These are phyloP conservation scores for Coregonus suidteri DNA, from an alignment of 2,797 vertebrate genomes.

Conservation along the genomic window DNA sequence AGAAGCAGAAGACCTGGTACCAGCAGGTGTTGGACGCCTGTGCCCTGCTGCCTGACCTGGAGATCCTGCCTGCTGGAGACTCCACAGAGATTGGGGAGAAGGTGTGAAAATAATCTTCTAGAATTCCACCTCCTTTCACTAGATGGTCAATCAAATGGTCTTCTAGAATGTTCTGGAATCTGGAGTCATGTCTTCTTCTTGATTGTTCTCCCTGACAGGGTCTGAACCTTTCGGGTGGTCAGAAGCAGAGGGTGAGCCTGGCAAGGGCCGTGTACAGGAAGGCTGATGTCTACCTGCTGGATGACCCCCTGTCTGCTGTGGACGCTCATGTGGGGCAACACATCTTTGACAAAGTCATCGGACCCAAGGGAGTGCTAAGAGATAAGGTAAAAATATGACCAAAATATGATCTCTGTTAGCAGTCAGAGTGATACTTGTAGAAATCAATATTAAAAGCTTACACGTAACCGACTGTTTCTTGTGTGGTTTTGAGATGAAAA, in stretches of 20 bases:
- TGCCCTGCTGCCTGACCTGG: constrained; percentile 77
- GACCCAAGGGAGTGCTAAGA: constrained; percentile 76
- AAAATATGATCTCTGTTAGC: not conserved
- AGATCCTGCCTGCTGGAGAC: constrained; percentile 73
- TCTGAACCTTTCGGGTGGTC: constrained; percentile 83
- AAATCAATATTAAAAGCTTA: constrained; percentile 7
- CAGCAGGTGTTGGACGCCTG: constrained; percentile 76
- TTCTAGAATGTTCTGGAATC: not conserved
- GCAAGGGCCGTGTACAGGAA: constrained; percentile 90
- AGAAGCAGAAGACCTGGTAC: constrained; percentile 74
- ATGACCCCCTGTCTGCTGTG: constrained; percentile 92
- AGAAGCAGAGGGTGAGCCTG: constrained; percentile 83
- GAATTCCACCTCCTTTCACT: not conserved
- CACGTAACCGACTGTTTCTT: constrained; percentile 9
- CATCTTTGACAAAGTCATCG: constrained; percentile 87
- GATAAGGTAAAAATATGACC: constrained; percentile 72
- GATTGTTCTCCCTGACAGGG: constrained; percentile 78
- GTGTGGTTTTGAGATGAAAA: constrained; percentile 47
- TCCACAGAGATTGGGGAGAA: constrained; percentile 82
- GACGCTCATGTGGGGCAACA: constrained; percentile 91
- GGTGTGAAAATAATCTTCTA: constrained; percentile 56
- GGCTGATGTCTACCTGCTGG: constrained; percentile 89
- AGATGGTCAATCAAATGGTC: not conserved
- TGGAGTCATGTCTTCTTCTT: constrained; percentile 24
- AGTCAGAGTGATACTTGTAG: not conserved